Base-by-base conservation (phyloP, 2,113 vertebrate genomes). In the Barnardius zonarius region DNA sequence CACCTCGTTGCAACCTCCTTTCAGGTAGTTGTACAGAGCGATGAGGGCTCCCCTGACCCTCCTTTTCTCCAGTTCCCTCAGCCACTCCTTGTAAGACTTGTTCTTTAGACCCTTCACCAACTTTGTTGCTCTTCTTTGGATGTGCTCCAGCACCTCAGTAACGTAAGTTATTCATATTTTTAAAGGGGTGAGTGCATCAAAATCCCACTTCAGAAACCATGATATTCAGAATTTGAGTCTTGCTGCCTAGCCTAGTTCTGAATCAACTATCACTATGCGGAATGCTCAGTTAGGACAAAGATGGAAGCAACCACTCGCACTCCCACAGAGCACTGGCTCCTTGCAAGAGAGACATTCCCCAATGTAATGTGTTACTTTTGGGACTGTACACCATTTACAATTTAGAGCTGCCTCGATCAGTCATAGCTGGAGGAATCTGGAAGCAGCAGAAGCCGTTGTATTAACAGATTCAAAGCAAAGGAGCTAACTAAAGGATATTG, bases 281-380 rank as follows among this genome's bases (percentile, higher is more conserved):
- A 6, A 13, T n/a, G 4, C 30, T 73, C n/a, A 59, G 23, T 41
- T 59, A 51, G 35, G 18, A 51, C n/a, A 64, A 70, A 49, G 39
- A 30, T 0, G 0, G 44, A 72, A 35, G 30, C 0, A 1, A 22
- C 11, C 7, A 24, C 33, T 11, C 35, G 18, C 16, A 81, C 9
- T n/a, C 27, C 61, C 16, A 61, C 8, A 49, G 55, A 79, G 11
- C 30, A 54, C 43, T 44, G 24, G 2, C 12, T 79, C 22, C 28
- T 49, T 64, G 35, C 11, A 77, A 64, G 80, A 0, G 2, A 61
- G 16, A 31, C 25, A 30, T 43, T 76, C 17, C 6, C 4, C 9
- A 25, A 2, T 27, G 16, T 23, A 61, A 80, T 12, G 59, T 7
- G 6, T 33, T 93, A 75, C 37, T 63, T 46, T 59, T 46, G 25